Conservation (phyloP, 2,888 invertebrate species). For the Dolichopus griseipennis region DNA sequence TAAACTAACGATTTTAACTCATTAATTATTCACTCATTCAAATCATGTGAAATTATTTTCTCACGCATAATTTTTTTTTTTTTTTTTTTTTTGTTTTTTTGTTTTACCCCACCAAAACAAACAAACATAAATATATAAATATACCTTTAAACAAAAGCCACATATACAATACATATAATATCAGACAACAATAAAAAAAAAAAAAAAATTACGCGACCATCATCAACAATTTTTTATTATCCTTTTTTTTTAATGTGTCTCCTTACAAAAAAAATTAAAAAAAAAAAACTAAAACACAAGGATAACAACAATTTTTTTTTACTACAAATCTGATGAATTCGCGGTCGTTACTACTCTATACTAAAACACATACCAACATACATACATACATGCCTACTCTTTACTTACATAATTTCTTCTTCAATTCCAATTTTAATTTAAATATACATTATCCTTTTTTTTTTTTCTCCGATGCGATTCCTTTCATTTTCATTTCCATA, state of each 20-base stretch:
- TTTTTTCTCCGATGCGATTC: too few species aligned
- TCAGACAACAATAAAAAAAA: neutral
- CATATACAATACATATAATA: neutral
- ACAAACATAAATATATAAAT: too few species aligned
- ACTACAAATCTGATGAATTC: neutral
- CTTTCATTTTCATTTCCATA: too few species aligned
- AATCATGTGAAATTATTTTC: too few species aligned
- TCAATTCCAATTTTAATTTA: too few species aligned
- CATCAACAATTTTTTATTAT: constrained; percentile 1
- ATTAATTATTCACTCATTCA: neutral
- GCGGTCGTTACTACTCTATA: neutral
- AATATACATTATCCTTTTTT: too few species aligned
- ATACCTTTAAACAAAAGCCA: neutral
- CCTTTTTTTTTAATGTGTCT: neutral
- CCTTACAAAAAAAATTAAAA: neutral
- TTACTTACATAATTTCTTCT: too few species aligned
- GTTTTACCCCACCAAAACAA: too few species aligned
- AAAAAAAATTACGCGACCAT: neutral
- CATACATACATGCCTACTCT: neutral
- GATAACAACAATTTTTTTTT: too few species aligned
- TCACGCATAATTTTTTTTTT: too few species aligned
- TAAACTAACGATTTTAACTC: neutral
- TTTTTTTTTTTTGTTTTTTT: too few species aligned
- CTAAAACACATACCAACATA: neutral
- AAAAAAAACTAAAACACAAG: neutral